Evolutionary conservation across 1,140 invertebrate genomes (phyloP), one percentile per base, ranked within the genome.

Genomic region (Cylas formicarius): DNA sequence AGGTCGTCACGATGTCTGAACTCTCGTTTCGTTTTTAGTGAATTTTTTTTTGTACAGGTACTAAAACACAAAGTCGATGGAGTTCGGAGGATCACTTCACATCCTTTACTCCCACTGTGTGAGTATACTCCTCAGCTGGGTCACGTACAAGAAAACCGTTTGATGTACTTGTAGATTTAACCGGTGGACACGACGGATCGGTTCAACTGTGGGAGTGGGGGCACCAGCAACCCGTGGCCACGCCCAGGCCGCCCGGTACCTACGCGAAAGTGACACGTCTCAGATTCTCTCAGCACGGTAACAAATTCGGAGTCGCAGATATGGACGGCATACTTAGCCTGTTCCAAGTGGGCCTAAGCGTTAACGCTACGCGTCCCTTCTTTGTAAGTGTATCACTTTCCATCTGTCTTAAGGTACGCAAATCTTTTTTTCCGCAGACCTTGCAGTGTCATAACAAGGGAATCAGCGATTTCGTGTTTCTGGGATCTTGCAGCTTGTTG

Each of bases 171-270:
- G 28, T 55, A 92, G 91, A 99, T 72, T 67, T 98, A 53, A 96
- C 91, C 36, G 96, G 96, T 39, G 87, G 90, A 37, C 88, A 95
- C 64, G 96, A 99, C 74, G 96, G 96, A 8, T 96, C 92, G 2
- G 95, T 99, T 4, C 82, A 89, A 49, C 74, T 99, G 44, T 97
- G 94, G 92, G 94, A 99, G 72, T 99, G 94, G 93, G 89, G 88
- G 14, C 92, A 97, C 67, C 76, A 81, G 22, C 84, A 90, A 44
- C 82, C 88, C 9, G 83, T 99, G 6, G 84, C 90, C 55, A 84
- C 84, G 24, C 87, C 93, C 4, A 75, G 94, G 38, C 81, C 90
- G 17, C 77, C 93, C 1, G 92, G 92, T 16, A 84, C 86, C 4
- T 76, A 73, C 56, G 94, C 94, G 24, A 99, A 97, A 75, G 94